Evolutionary conservation across 2,888 invertebrate genomes (phyloP), one percentile per base, ranked within the genome.

Genomic region (Hecatera dysodea): DNA sequence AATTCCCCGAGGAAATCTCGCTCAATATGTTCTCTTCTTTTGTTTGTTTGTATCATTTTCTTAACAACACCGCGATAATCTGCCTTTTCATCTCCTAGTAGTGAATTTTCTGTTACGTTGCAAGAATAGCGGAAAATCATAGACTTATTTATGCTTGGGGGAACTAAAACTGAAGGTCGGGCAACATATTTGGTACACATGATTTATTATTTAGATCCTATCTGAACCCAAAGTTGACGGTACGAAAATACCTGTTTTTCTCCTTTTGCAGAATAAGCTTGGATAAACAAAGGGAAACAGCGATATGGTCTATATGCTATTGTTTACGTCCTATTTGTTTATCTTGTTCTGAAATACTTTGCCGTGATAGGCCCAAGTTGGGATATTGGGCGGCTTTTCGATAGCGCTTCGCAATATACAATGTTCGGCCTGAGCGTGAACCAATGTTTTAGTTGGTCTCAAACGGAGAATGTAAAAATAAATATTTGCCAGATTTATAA

Each of bases 1-100:
- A 90, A 92, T 91, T 88, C 93, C 90, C 93, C 63, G 79, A 91
- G 92, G 93, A 93, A 93, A 93, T 93, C 90, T 89, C 68, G 86
- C 85, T 90, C 91, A 90, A 93, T 93, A 92, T 92, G 90, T 92
- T 89, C 88, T 81, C 78, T 77, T 86, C 80, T 87, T 90, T 90
- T 86, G 88, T 91, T 90, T 91, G 90, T 90, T 89, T 90, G 88
- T 89, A 83, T 90, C 85, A 86, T 88, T 90, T 89, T 84, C 70
- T 85, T 87, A 90, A 89, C 85, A 85, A 83, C 78, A 52, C 67
- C 60, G 70, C 77, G 78, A 82, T 86, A 83, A 83, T 81, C 68
- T 81, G 67, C 60, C 68, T 78, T 82, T 81, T 84, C 76, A 78
- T 82, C 82, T 79, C 75, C 66, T 68, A 69, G 74, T 80, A 74